phyloP scores from a whole-genome alignment of 1,140 invertebrate genomes.

The Nasonia vitripennis region DNA sequence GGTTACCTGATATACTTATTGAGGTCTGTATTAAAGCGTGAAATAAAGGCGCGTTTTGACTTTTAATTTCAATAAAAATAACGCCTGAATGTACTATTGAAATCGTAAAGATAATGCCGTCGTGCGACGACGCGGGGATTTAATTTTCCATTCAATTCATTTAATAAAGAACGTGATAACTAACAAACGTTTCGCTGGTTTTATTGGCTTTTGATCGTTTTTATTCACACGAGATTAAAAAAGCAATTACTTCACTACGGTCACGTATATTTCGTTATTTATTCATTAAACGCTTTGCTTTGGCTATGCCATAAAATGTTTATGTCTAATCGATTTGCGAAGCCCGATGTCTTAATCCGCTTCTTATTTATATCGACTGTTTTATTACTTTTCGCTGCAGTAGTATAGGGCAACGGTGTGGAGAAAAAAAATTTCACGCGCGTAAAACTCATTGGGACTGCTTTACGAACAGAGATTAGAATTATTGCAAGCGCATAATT shows the following conservation, averaged over 20 bases:
- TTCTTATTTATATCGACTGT: constrained; percentile 24
- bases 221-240: constrained; percentile 41
- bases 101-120: constrained; percentile 23
- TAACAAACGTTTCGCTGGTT: constrained; percentile 2
- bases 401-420: no score
- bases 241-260: constrained; percentile 11
- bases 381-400: constrained; percentile 8
- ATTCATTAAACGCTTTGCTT: constrained; percentile 36
- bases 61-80: constrained; percentile 40
- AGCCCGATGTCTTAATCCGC: constrained; percentile 21
- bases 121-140: not conserved
- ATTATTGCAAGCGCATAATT: not conserved
- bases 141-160: constrained; percentile 31
- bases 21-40: not conserved
- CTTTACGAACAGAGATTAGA: not conserved
- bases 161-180: constrained; percentile 36
- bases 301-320: constrained; percentile 29
- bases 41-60: constrained; percentile 18
- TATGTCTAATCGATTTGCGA: constrained; percentile 34
- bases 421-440: no score
- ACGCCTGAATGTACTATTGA: not conserved
- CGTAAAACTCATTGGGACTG: no score
- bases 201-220: constrained; percentile 26
- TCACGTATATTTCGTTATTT: constrained; percentile 36
- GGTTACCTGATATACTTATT: not conserved